Evolutionary conservation across 2,797 vertebrate genomes (phyloP), one percentile per base, ranked within the genome.

Genomic region (Sebastes matsubarae): DNA sequence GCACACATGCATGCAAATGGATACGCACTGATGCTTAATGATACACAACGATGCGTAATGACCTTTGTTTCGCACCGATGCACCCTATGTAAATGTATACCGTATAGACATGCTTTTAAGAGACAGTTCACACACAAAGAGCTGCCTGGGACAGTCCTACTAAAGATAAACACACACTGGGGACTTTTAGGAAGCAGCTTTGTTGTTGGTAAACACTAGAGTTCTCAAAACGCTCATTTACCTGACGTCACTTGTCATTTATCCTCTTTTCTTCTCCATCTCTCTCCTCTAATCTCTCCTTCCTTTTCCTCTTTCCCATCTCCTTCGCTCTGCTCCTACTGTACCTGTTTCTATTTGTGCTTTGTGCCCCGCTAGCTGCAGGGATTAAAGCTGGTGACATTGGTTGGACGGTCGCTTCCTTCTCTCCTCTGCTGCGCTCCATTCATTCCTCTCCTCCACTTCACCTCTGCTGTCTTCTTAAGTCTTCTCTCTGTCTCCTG

Each of bases 191-290:
- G 61, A 87, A 89, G 81, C 80, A 83, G 86, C 83, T 88, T 79
- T 88, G 80, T 87, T 88, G 80, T 72, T 64, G 34, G 72, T 79
- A 87, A 91, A 91, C 80, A 88, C 30, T 64, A 25, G 16, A 70
- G 71, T 74, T 88, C 78, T 78, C 79, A 81, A 87, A 81, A 85
- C 42, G 36, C 60, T 83, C 22, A 79, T 86, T 87, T 86, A 69
- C 52, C 66, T 10, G 8, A 74, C 63, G 77, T 66, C n/a, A 32
- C 57, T 70, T 68, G 77, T 60, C 36, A 50, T 86, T 75, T 84
- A 77, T 85, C 75, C 38, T 73, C 66, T 72, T 76, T 84, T 85
- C 79, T 71, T 59, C 73, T 68, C n/a, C 70, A 46, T 30, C 59
- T 55, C 54, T 50, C 68, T 72, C 38, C 32, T 80, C 52, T 86